Evolutionary conservation across 2,797 vertebrate species (phyloP).

Genomic region (Menidia menidia): DNA sequence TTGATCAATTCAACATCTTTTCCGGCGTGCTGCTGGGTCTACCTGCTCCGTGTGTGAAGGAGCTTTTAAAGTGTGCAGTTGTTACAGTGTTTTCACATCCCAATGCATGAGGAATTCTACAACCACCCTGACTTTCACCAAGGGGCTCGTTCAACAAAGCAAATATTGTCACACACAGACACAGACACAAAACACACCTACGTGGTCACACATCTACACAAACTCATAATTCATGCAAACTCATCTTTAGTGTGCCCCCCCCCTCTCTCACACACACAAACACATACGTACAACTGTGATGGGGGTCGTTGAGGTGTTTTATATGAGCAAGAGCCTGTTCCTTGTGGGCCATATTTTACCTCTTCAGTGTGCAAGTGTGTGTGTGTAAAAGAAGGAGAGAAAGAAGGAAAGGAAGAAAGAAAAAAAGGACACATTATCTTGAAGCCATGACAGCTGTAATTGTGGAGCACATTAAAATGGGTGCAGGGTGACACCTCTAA

Average conservation of each 20-base stretch:
- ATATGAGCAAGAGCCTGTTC: slow-evolving; percentile 83
- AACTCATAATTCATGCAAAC: slow-evolving; percentile 64
- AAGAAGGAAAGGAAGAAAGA: slow-evolving; percentile 35
- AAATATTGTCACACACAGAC: slow-evolving; percentile 90
- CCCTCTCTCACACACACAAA: background rate
- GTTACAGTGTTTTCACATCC: slow-evolving; percentile 51
- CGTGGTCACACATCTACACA: slow-evolving; percentile 38
- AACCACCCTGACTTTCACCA: slow-evolving; percentile 61
- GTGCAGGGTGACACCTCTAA: slow-evolving; percentile 83
- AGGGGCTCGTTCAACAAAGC: slow-evolving; percentile 82
- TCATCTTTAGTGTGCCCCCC: slow-evolving; percentile 38
- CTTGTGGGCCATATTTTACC: slow-evolving; percentile 77
- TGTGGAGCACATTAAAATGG: slow-evolving; percentile 86
- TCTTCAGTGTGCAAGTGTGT: slow-evolving; percentile 45
- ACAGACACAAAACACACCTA: slow-evolving; percentile 54
- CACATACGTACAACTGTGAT: slow-evolving; percentile 60
- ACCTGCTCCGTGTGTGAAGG: slow-evolving; percentile 32
- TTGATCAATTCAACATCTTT: background rate
- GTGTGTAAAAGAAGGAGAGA: slow-evolving; percentile 31
- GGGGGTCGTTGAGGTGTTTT: slow-evolving; percentile 80
- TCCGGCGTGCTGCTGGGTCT: background rate
- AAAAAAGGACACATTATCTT: slow-evolving; percentile 76
- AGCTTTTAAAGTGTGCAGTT: slow-evolving; percentile 41
- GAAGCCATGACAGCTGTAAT: slow-evolving; percentile 86
- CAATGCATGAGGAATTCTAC: slow-evolving; percentile 54